Evolutionary conservation across 2,888 invertebrate genomes (phyloP), one percentile per base, ranked within the genome.

Genomic region (Diploptera punctata): DNA sequence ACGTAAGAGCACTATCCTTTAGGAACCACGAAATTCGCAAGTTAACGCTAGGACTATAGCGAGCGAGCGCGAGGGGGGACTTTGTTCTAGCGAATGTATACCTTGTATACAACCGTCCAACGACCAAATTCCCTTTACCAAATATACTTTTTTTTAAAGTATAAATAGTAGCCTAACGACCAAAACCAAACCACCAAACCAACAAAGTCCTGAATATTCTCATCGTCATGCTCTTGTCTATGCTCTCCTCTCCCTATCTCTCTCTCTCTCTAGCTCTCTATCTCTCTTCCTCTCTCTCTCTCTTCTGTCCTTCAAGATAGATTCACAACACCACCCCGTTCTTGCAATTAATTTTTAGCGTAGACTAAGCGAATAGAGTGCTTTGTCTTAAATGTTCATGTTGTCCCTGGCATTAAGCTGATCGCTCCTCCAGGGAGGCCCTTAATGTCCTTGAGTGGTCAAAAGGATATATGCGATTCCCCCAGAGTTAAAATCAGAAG

Each of bases 131-230:
- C 47, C 65, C 44, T 24, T 26, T 47, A 65, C 18, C 18, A 26
- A 44, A 24, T 29, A 13, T 29, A n/a, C 65, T 65, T 44, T 44
- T 47, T 65, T 65, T 65, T 65, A 47, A 65, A 65, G 65, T 47
- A n/a, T n/a, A 65, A 65, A 65, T 65, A 65, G 65, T 65, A 33
- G 65, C 65, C 65, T n/a, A n/a, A 47, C 26, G 65, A 65, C 65
- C 43, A 65, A 21, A 21, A 43, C 21, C 24, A 43, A 65, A 29
- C 57, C 43, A 43, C 21, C 24, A 43, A 65, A 29, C 57, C 31
- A 57, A 57, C 57, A 65, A 65, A 65, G 65, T 65, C 47, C 65
- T 29, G 31, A 57, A 57, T 29, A 57, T 57, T 57, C 57, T 33
- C 33, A 7, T 10, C 33, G 10, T n/a, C n/a, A n/a, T n/a, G n/a